A percentile compares a stretch with the other conserved stretches of the same genome.
Evolutionary conservation across 2,888 invertebrate species (phyloP).

Genomic region (Cyclophora punctaria): DNA sequence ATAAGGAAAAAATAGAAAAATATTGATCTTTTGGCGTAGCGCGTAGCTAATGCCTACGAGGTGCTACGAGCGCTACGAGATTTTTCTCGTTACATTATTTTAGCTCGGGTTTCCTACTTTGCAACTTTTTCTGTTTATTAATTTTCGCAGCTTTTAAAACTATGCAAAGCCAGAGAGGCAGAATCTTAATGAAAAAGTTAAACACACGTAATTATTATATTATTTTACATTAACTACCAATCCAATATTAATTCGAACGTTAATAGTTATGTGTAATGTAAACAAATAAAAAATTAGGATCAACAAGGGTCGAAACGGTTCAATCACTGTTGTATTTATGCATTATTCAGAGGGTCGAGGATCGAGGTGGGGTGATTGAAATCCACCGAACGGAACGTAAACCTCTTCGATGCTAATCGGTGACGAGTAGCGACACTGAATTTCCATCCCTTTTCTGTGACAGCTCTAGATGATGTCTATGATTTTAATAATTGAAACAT

Average conservation of each 20-base stretch:
- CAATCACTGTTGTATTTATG: conserved; percentile 44
- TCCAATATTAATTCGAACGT: not conserved
- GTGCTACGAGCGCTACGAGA: too few species aligned
- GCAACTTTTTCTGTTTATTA: too few species aligned
- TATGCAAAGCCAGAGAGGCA: not conserved
- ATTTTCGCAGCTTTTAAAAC: too few species aligned
- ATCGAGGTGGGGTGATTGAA: conserved; percentile 42
- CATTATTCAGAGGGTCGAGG: conserved; percentile 45
- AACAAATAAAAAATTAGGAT: not conserved
- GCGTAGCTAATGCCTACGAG: too few species aligned
- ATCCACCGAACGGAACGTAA: conserved; percentile 37
- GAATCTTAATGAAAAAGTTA: not conserved
- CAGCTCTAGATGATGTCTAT: too few species aligned
- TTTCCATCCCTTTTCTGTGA: conserved; percentile 3
- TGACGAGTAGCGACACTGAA: conserved; percentile 45
- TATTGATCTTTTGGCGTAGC: too few species aligned
- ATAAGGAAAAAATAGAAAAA: too few species aligned
- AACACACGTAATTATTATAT: not conserved
- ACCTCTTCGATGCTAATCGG: conserved; percentile 49
- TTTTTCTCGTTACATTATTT: too few species aligned
- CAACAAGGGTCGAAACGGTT: conserved; percentile 31
- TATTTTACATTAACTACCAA: not conserved
- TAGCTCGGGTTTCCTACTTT: too few species aligned
- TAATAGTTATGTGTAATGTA: not conserved
- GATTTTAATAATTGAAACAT: too few species aligned